Evolutionary conservation across 2,797 vertebrate species (phyloP).

Genomic region (Periparus ater): DNA sequence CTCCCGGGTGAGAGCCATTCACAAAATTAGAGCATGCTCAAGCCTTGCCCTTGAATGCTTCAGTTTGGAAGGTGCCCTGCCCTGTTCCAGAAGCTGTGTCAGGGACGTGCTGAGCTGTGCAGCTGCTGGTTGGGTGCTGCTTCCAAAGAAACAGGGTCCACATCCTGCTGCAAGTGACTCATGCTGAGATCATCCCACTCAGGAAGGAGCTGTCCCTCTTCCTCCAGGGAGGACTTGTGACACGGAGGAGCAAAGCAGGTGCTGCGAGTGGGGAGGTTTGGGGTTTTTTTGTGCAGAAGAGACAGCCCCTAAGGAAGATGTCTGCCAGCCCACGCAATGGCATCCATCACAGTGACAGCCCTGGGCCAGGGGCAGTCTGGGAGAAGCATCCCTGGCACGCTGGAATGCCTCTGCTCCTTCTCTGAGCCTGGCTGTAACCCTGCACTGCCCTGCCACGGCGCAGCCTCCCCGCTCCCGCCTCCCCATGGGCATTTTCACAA

Average conservation of each 20-base stretch:
- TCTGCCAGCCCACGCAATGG: neutral
- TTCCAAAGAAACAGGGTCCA: conserved; percentile 56
- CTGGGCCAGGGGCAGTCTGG: neutral
- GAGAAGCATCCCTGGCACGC: neutral
- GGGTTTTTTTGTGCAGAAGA: neutral
- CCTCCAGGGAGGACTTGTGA: neutral
- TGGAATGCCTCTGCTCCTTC: neutral
- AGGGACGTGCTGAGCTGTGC: conserved; percentile 51
- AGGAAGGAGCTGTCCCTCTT: conserved; percentile 29
- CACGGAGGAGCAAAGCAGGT: neutral
- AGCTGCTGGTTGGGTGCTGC: conserved; percentile 58
- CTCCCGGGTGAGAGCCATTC: neutral
- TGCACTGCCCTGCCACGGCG: accelerated
- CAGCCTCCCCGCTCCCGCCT: neutral
- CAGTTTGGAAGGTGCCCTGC: conserved; percentile 56
- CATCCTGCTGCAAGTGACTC: conserved; percentile 51
- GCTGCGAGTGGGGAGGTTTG: neutral
- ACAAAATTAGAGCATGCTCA: conserved; percentile 30
- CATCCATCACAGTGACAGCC: conserved; percentile 16
- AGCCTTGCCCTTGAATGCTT: conserved; percentile 66
- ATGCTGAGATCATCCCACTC: conserved; percentile 26
- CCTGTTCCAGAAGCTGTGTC: conserved; percentile 56
- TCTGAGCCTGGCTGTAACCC: neutral
- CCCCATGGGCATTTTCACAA: neutral
- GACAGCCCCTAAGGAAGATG: neutral